phyloP scores from a whole-genome alignment of 2,888 invertebrate species.

The Physocephala rufipes region DNA sequence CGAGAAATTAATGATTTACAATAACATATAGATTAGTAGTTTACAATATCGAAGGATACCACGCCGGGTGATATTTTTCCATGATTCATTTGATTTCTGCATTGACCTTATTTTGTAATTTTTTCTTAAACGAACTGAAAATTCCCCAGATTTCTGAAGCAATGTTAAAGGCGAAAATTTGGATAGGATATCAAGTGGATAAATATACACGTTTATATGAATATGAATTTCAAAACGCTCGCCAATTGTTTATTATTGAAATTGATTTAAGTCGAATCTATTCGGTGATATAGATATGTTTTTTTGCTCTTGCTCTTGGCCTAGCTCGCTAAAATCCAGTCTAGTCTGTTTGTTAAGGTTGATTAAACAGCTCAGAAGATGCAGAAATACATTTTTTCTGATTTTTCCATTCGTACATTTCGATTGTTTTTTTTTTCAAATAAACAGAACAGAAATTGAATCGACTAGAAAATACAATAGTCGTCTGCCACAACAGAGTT shows the following conservation, averaged over 20 bases:
- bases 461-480: background rate
- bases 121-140: background rate
- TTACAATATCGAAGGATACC: too few relatives aligned
- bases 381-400: background rate
- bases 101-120: background rate
- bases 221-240: background rate
- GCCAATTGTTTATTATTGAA: background rate
- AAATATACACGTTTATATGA: background rate
- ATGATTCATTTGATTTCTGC: too few relatives aligned
- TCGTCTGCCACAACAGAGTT: background rate
- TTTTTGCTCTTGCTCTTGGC: constrained; percentile 14
- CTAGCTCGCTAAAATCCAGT: constrained; percentile 3
- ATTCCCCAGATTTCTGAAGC: background rate
- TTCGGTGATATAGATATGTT: background rate
- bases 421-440: constrained; percentile 26
- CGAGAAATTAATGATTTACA: too few relatives aligned
- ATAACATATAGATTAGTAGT: too few relatives aligned
- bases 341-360: background rate
- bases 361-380: background rate
- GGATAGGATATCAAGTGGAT: too few relatives aligned
- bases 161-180: background rate
- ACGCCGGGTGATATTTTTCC: too few relatives aligned
- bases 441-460: background rate
- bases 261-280: background rate
- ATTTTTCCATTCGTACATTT: background rate